Evolutionary conservation across 64 coral and sea anemone species (phyloP).

Genomic region (Pocillopora damicornis): DNA sequence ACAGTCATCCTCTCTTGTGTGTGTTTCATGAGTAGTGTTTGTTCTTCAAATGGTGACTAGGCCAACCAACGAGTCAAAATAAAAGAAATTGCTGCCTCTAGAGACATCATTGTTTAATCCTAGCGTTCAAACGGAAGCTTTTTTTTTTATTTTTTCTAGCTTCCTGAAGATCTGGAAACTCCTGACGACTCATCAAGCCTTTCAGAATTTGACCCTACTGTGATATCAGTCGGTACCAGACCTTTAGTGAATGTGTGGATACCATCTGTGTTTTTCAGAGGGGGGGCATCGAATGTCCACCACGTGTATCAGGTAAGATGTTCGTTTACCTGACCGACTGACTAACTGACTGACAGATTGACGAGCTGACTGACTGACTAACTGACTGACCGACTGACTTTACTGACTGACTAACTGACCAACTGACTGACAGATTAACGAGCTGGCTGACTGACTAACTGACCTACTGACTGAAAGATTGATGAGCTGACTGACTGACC

Average conservation of each 20-base stretch:
- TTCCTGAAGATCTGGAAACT: slow-evolving; percentile 66
- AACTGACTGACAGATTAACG: too few relatives aligned
- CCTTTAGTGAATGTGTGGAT: slow-evolving; percentile 97
- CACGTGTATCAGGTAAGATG: slow-evolving; percentile 87
- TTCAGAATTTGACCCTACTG: slow-evolving; percentile 60
- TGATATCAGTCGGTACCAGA: slow-evolving; percentile 57
- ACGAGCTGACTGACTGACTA: too few relatives aligned
- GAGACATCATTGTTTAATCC: not conserved
- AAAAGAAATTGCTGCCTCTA: too few relatives aligned
- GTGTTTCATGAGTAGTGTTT: too few relatives aligned
- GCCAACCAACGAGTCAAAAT: too few relatives aligned
- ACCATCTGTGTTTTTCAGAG: slow-evolving; percentile 85
- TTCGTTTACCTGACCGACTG: not conserved
- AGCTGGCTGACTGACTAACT: too few relatives aligned
- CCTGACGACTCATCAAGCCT: slow-evolving; percentile 52
- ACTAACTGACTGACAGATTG: too few relatives aligned
- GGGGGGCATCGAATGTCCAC: slow-evolving; percentile 64
- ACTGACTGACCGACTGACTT: too few relatives aligned
- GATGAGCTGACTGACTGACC: too few relatives aligned
- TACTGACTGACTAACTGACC: too few relatives aligned
- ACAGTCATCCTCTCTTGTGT: too few relatives aligned
- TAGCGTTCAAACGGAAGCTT: not conserved
- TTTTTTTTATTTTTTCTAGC: slow-evolving; percentile 30
- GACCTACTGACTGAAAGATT: not conserved
- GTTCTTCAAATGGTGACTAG: too few relatives aligned